These are phyloP conservation scores for Lepilemur ruficaudatus DNA, from an alignment of 2,797 vertebrate species.

Conservation along the genomic window DNA sequence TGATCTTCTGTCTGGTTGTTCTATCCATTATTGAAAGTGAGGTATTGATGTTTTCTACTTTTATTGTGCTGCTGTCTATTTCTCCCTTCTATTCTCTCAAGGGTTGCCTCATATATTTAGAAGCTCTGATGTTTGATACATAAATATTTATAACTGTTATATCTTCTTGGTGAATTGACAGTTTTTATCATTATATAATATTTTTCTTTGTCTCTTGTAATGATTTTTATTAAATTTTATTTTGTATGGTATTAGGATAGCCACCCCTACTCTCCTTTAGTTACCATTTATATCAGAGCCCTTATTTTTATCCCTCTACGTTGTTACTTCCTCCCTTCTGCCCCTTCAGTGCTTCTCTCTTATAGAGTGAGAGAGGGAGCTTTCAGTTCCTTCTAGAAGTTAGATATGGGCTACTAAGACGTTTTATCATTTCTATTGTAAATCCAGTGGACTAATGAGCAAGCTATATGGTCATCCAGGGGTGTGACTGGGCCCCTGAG, in stretches of 20 bases:
- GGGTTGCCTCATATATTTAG: background rate
- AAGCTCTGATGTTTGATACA: background rate
- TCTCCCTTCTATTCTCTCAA: background rate
- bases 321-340: background rate
- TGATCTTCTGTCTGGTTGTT: background rate
- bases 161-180: slow-evolving; percentile 16
- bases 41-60: background rate
- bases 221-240: background rate
- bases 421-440: background rate
- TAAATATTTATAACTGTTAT: slow-evolving; percentile 12
- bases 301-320: background rate
- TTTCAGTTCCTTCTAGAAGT: background rate
- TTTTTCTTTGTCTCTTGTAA: slow-evolving; percentile 11
- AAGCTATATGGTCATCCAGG: background rate
- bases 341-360: background rate
- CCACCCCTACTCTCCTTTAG: background rate
- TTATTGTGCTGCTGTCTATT: background rate
- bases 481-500: background rate
- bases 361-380: background rate
- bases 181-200: background rate
- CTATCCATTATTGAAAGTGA: background rate
- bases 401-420: background rate
- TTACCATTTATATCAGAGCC: background rate
- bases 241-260: background rate
- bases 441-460: background rate